phyloP scores from a whole-genome alignment of 1,140 invertebrate genomes.

The Papilio dardanus region DNA sequence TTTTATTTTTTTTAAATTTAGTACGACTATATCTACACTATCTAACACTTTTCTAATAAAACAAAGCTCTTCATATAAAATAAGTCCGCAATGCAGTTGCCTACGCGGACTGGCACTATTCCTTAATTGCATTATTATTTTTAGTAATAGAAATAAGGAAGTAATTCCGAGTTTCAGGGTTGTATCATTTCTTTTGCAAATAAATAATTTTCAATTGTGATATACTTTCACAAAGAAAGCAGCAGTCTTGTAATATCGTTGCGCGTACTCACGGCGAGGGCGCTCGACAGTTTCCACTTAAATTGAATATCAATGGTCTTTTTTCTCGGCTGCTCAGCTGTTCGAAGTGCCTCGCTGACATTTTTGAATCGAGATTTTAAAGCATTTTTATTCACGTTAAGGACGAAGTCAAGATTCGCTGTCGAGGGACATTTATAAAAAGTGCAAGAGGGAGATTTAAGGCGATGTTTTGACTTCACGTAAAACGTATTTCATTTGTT shows the following conservation, averaged over 20 bases:
- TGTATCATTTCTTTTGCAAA: background rate
- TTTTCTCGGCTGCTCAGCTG: conserved; percentile 22
- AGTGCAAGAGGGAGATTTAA: background rate
- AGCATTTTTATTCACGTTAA: conserved; percentile 4
- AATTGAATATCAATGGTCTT: conserved; percentile 28
- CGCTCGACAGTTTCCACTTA: conserved; percentile 17
- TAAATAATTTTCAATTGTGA: background rate
- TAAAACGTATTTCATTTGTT: too few relatives aligned
- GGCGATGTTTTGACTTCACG: too few relatives aligned
- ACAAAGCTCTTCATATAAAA: background rate
- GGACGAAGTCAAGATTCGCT: background rate
- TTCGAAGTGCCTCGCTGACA: conserved; percentile 3
- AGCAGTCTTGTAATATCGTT: background rate
- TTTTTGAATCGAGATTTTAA: background rate
- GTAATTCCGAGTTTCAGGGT: background rate
- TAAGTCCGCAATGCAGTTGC: conserved; percentile 9
- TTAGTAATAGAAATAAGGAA: background rate
- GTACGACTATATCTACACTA: background rate
- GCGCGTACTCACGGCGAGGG: background rate
- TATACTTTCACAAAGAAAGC: conserved; percentile 3
- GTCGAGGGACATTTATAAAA: background rate
- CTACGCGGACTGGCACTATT: background rate
- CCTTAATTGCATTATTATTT: background rate
- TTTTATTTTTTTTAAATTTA: background rate
- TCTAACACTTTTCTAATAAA: background rate